Conservation (phyloP, 2,797 vertebrate species). For the Tamandua tetradactyla region DNA sequence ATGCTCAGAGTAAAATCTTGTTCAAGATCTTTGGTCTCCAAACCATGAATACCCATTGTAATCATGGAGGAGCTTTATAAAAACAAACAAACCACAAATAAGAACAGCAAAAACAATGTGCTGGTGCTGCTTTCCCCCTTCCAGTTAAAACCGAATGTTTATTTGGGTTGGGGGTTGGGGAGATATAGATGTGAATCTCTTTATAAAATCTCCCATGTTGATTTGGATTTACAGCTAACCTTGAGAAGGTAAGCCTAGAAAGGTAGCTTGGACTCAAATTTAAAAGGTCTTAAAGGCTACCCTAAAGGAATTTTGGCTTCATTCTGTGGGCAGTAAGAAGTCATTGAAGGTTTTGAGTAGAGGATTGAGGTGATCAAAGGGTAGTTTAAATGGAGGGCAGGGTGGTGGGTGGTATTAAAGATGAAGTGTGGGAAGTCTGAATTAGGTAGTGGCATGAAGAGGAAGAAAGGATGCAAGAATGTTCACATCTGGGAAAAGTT, state of each 20-base stretch:
- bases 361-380: neutral
- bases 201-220: neutral
- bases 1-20: neutral
- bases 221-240: neutral
- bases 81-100: neutral
- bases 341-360: conserved; percentile 32
- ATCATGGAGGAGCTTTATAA: neutral
- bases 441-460: neutral
- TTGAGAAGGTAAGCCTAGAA: neutral
- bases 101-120: neutral
- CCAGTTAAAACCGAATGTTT: neutral
- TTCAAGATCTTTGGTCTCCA: neutral
- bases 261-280: neutral
- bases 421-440: neutral
- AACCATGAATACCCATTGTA: neutral
- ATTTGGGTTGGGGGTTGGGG: neutral
- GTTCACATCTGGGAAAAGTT: neutral
- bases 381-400: neutral
- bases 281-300: neutral
- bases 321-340: neutral
- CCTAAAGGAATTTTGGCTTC: neutral
- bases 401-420: neutral
- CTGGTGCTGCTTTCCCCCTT: neutral
- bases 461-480: neutral
- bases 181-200: neutral